Conservation (phyloP, 2,113 vertebrate species). For the Uria lomvia region DNA sequence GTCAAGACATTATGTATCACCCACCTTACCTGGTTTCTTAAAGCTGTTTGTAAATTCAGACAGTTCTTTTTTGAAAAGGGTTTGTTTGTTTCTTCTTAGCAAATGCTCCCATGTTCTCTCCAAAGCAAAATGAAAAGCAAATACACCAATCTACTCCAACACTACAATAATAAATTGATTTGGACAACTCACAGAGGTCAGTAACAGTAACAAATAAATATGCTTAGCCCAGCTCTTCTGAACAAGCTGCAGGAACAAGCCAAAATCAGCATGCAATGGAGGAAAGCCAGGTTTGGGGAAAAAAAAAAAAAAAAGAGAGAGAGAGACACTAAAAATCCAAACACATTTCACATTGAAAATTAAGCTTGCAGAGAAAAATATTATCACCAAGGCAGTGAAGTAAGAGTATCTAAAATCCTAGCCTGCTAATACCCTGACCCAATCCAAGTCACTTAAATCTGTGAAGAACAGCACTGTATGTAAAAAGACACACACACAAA, state of each 20-base stretch:
- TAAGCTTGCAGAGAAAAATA: background rate
- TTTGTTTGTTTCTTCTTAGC: background rate
- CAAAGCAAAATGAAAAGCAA: background rate
- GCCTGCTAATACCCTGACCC: background rate
- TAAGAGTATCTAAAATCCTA: background rate
- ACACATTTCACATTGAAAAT: background rate
- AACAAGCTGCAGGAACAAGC: background rate
- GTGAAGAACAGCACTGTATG: background rate
- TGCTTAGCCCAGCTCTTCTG: background rate
- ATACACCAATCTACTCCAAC: background rate
- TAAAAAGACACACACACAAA: background rate
- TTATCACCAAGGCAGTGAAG: background rate
- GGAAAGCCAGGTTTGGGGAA: background rate
- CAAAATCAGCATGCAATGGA: background rate
- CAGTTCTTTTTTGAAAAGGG: background rate
- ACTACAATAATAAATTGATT: background rate
- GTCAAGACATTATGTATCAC: background rate
- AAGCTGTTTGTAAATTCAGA: background rate
- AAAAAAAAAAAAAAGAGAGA: too few species aligned
- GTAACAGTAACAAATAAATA: background rate
- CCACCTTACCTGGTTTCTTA: background rate
- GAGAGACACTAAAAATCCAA: background rate
- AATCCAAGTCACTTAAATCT: background rate
- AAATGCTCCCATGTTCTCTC: background rate
- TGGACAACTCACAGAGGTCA: background rate